Evolutionary conservation across 2,888 invertebrate species (phyloP).

Genomic region (Lasioglossum pauxillum): DNA sequence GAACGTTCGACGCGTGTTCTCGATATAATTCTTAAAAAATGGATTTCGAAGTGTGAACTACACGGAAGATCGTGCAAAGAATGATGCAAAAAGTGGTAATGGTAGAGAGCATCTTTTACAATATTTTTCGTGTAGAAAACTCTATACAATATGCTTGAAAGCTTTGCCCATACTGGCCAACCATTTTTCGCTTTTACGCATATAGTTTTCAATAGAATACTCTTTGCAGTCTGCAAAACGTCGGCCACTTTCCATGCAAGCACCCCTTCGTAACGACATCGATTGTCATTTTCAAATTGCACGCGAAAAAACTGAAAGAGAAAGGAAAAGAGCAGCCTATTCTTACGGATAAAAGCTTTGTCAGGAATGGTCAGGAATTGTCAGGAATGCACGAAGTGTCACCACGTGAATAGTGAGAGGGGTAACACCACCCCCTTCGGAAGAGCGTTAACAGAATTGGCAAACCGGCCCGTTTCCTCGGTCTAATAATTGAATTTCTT

Average conservation of each 20-base stretch:
- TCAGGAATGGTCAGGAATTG: constrained; percentile 16
- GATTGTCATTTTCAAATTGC: constrained; percentile 7
- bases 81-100: constrained; percentile 68
- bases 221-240: constrained; percentile 14
- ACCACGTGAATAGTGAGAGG: constrained; percentile 32
- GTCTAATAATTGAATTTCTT: constrained; percentile 42
- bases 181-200: constrained; percentile 5
- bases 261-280: constrained; percentile 15
- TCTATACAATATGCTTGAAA: constrained; percentile 44
- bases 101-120: constrained; percentile 9
- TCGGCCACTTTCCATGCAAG: constrained; percentile 17
- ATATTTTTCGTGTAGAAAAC: constrained; percentile 22
- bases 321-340: background rate
- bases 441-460: constrained; percentile 38
- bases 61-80: constrained; percentile 40
- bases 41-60: constrained; percentile 35
- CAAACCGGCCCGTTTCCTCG: constrained; percentile 19
- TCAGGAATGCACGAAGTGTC: constrained; percentile 31
- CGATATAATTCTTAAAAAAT: constrained; percentile 17
- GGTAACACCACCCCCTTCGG: constrained; percentile 28
- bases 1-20: constrained; percentile 10
- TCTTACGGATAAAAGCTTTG: constrained; percentile 16
- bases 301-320: background rate
- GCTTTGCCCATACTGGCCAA: constrained; percentile 25
- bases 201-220: constrained; percentile 17